Base-by-base conservation (phyloP, 1,140 invertebrate genomes). In the Leptopilina boulardi region DNA sequence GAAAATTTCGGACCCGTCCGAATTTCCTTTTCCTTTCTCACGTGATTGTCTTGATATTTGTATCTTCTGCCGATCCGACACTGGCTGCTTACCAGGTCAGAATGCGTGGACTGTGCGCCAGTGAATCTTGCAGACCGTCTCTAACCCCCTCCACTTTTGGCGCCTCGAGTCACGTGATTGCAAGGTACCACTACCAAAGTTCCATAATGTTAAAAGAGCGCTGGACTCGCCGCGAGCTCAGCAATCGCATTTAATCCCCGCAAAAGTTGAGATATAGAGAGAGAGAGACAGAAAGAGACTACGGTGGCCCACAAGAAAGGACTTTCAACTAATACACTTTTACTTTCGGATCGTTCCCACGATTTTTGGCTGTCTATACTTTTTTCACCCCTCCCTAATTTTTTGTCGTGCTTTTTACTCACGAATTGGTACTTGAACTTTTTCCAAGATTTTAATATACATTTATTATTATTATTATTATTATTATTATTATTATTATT, bases 11-110 rank as follows among this genome's bases (percentile, higher is more conserved):
- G 51, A 54, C 15, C 54, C 30, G 41, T 41, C 26, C 51, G 51
- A 41, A 3, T 6, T 38, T 38, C 34, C 34, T 38, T 38, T n/a
- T n/a, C n/a, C 34, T 41, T 5, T 41, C 15, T 71, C 26, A 23
- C 19, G 23, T 34, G 44, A 38, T 15, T 44, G 15, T 71, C 70
- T 19, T 59, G 15, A 9, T 38, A 9, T 9, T 30, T 30, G 26
- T 30, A 23, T 18, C 42, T 79, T 76, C 59, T 81, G 79, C 87
- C 87, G 85, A 89, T 81, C 89, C 85, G 88, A 89, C 89, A 85
- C 89, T 88, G 88, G 86, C 83, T 84, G 85, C 88, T 88, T 89
- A 88, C 88, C 89, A 90, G 89, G 87, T 89, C 89, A 88, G 88
- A 91, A 90, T 90, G 87, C 87, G 26, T 30, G 82, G 84, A 81